These are phyloP conservation scores for Heteropelma amictum DNA, from an alignment of 2,888 invertebrate genomes.

Conservation along the genomic window DNA sequence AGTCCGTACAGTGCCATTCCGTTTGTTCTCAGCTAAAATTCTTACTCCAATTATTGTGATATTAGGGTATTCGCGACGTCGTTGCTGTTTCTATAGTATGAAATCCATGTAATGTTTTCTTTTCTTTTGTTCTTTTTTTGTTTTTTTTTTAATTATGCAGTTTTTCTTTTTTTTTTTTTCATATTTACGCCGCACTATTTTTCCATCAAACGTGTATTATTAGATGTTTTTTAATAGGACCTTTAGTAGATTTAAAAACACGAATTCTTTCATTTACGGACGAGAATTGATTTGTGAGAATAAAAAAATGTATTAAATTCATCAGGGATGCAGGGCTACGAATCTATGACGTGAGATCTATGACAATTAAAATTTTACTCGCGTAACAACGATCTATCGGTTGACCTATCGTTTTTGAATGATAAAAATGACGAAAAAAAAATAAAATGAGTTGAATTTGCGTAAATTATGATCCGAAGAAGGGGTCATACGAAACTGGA, in stretches of 20 bases:
- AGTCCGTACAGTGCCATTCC: constrained; percentile 74
- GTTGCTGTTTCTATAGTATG: constrained; percentile 60
- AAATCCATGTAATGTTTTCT: constrained; percentile 58
- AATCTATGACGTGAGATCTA: constrained; percentile 75
- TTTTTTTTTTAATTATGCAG: constrained; percentile 62
- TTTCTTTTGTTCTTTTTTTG: constrained; percentile 46
- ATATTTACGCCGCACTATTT: constrained; percentile 35
- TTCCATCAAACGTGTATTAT: constrained; percentile 45
- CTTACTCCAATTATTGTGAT: constrained; percentile 73
- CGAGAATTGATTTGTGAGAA: constrained; percentile 2
- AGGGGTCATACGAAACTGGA: constrained; percentile 4
- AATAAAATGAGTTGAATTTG: constrained; percentile 2
- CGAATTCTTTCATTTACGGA: constrained; percentile 33
- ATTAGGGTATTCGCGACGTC: constrained; percentile 72
- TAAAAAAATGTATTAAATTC: constrained; percentile 20
- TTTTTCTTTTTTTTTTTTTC: too few relatives aligned
- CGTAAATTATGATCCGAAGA: constrained; percentile 26
- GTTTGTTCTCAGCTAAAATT: constrained; percentile 69
- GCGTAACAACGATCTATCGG: constrained; percentile 65
- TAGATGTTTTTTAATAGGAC: constrained; percentile 30
- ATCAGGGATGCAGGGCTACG: constrained; percentile 63
- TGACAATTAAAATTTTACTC: constrained; percentile 63
- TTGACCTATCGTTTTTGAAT: constrained; percentile 52
- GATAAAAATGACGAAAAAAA: constrained; percentile 19
- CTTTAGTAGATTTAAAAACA: constrained; percentile 39